Evolutionary conservation across 2,797 vertebrate genomes (phyloP).

Genomic region (Loriculus beryllinus): DNA sequence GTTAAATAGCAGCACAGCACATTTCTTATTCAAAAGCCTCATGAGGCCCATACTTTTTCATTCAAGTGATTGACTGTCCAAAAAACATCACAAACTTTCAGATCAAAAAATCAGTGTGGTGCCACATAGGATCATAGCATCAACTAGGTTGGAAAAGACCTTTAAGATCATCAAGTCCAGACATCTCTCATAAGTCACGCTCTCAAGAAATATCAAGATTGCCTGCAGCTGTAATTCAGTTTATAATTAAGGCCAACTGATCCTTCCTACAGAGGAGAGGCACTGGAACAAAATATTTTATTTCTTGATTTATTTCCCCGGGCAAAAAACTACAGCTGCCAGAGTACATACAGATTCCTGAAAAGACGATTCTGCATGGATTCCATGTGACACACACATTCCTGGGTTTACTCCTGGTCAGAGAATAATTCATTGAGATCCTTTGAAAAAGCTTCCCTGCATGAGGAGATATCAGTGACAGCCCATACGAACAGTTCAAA

Average conservation of each 20-base stretch:
- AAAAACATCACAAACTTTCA: constrained; percentile 12
- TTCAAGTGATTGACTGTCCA: neutral
- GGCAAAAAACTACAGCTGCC: constrained; percentile 12
- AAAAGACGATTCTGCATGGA: neutral
- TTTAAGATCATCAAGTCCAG: neutral
- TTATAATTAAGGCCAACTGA: constrained; percentile 38
- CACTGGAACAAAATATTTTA: neutral
- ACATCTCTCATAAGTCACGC: neutral
- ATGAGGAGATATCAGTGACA: neutral
- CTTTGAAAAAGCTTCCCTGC: neutral
- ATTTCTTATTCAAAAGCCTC: neutral
- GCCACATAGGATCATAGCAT: neutral
- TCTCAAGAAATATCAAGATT: constrained; percentile 34
- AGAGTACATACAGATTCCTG: constrained; percentile 36
- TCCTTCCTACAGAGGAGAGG: neutral
- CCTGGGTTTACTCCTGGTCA: neutral
- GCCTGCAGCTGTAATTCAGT: constrained; percentile 34
- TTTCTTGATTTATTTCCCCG: constrained; percentile 40
- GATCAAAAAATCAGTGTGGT: constrained; percentile 6
- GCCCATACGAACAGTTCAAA: neutral
- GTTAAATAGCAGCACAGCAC: neutral
- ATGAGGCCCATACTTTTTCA: neutral
- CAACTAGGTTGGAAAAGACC: neutral
- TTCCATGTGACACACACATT: accelerated
- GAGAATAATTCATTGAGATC: neutral